Base-by-base conservation (phyloP, 1,140 invertebrate genomes). In the Magallana gigas region DNA sequence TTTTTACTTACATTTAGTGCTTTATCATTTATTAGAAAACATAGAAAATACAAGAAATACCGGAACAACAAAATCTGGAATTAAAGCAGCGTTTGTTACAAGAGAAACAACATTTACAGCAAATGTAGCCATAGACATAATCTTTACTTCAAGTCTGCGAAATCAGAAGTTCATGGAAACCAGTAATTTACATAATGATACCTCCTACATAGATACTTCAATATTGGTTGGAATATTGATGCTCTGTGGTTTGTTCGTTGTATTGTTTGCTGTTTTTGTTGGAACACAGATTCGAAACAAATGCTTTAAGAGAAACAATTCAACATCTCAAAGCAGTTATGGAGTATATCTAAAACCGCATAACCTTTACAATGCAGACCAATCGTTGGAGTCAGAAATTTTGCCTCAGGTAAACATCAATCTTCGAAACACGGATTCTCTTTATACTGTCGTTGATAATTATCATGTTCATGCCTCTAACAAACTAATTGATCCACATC, bases 251-350 rank as follows among this genome's bases (percentile, higher is more conserved):
- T 76, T 76, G 23, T 76, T 76, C 64, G 11, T 71, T 5, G 8
- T 29, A 18, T 23, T 71, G 16, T 71, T 71, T 71, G 64, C 64
- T 11, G 68, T 76, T 18, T 76, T 76, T 18, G 68, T 76, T 8
- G 23, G 18, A 36, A 76, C 68, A 76, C 68, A 76, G 12, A 76
- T 76, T 11, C 68, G 23, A 76, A 12, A 76, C 23, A 76, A 76
- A 76, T 76, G 68, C 12, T 76, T 36, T 9, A 76, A 36, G 23
- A 48, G 36, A 48, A 48, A 48, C 36, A 48, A 48, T 48, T 48
- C 36, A 48, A 48, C 36, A 48, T 48, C 36, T 48, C 36, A 5
- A 48, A 48, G 36, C 36, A 2, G 3, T 4, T 48, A 18, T 23
- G 29, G 29, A 23, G 18, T 18, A 23, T 12, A 76, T 3, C 12